These are phyloP conservation scores for Machimus rusticus DNA, from an alignment of 2,888 invertebrate species.

Conservation along the genomic window DNA sequence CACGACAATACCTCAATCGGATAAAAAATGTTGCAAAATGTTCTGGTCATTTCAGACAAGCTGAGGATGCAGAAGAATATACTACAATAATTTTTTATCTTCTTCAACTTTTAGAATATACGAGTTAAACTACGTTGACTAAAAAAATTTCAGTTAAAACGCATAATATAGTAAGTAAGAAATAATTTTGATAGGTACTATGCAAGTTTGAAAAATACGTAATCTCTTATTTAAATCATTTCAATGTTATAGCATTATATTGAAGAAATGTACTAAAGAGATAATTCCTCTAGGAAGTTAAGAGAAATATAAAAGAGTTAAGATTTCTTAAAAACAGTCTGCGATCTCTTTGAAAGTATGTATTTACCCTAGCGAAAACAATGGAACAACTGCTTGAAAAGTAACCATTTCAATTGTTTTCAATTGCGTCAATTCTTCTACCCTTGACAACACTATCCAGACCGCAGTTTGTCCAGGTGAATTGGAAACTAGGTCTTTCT, in stretches of 20 bases:
- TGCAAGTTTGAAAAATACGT: not conserved
- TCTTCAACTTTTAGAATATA: too few relatives aligned
- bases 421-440: not conserved
- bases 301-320: not conserved
- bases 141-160: too few relatives aligned
- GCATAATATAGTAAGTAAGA: too few relatives aligned
- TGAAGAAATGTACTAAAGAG: too few relatives aligned
- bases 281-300: not conserved
- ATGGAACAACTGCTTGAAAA: not conserved
- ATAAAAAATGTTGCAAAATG: too few relatives aligned
- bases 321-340: not conserved
- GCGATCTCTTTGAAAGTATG: too few relatives aligned
- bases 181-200: not conserved
- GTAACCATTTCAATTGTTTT: not conserved
- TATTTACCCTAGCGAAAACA: not conserved
- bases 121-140: not conserved
- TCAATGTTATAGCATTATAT: not conserved
- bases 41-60: too few relatives aligned
- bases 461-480: not conserved
- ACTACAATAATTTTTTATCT: not conserved
- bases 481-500: not conserved
- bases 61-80: not conserved
- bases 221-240: not conserved
- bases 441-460: not conserved
- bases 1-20: not conserved